Conservation (phyloP, 2,888 invertebrate genomes). For the Nebria salina region DNA sequence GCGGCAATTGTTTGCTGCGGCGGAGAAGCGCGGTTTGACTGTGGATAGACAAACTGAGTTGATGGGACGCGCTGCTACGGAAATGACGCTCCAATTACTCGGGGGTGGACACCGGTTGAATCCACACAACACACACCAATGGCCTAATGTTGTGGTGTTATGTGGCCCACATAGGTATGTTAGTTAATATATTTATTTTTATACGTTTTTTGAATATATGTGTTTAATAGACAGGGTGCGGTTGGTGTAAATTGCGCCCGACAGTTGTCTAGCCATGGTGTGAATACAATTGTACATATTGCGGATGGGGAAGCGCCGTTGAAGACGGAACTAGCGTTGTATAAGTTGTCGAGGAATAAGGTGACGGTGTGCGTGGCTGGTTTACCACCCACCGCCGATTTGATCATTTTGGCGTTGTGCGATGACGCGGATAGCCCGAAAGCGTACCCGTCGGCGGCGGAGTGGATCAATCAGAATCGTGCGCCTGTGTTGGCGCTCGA, state of each 20-base stretch:
- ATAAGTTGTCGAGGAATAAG: constrained; percentile 72
- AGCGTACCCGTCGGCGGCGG: constrained; percentile 66
- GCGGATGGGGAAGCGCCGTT: constrained; percentile 57
- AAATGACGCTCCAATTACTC: constrained; percentile 82
- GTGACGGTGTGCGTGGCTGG: constrained; percentile 66
- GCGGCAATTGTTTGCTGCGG: constrained; percentile 72
- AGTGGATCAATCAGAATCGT: constrained; percentile 76
- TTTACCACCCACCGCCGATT: constrained; percentile 64
- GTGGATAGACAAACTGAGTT: constrained; percentile 77
- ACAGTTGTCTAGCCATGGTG: constrained; percentile 84
- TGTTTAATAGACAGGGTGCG: constrained; percentile 64
- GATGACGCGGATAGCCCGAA: constrained; percentile 58
- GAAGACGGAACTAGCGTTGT: constrained; percentile 73
- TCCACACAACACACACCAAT: constrained; percentile 88
- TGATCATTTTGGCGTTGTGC: constrained; percentile 68
- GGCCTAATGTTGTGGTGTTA: constrained; percentile 82
- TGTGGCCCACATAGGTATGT: constrained; percentile 73
- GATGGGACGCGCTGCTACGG: constrained; percentile 84
- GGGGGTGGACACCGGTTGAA: constrained; percentile 87
- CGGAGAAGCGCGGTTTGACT: constrained; percentile 74
- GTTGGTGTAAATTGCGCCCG: constrained; percentile 80
- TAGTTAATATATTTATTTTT: constrained; percentile 2
- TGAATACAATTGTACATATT: constrained; percentile 69
- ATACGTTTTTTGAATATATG: background rate
- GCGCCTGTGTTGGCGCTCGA: constrained; percentile 81